phyloP scores from a whole-genome alignment of 1,140 invertebrate genomes.

The Aphis gossypii region DNA sequence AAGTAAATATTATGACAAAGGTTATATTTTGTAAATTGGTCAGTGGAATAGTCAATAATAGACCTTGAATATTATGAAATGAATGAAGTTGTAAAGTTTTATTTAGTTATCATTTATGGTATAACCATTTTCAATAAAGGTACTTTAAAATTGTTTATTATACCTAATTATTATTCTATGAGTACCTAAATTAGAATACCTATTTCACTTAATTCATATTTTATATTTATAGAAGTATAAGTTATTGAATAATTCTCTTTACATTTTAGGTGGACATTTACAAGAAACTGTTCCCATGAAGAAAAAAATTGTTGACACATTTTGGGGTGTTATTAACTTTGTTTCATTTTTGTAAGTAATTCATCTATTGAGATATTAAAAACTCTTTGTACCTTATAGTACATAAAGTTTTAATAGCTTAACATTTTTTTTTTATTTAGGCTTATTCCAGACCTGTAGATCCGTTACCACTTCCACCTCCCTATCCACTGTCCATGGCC shows the following conservation, averaged over 20 bases:
- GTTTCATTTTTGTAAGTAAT: constrained; percentile 44
- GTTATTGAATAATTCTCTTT: neutral
- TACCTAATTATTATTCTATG: neutral
- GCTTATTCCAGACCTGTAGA: too few species aligned
- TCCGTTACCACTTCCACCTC: too few species aligned
- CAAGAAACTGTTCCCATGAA: constrained; percentile 29
- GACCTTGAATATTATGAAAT: neutral
- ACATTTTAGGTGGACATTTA: constrained; percentile 44
- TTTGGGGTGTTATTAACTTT: constrained; percentile 51
- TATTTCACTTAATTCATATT: neutral
- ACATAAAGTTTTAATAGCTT: too few species aligned
- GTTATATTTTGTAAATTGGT: too few species aligned
- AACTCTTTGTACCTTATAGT: neutral
- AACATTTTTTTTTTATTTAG: too few species aligned
- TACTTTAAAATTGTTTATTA: neutral
- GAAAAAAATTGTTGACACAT: constrained; percentile 37
- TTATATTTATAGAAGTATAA: neutral
- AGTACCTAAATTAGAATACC: neutral
- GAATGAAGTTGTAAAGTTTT: neutral
- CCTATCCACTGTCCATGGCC: too few species aligned
- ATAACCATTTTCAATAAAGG: neutral
- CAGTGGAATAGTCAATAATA: neutral
- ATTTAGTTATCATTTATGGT: too few species aligned
- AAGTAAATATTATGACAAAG: too few species aligned
- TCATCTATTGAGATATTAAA: neutral